A percentile compares a stretch with the other conserved stretches of the same genome.
Conservation (phyloP, 2,797 vertebrate species). For the Sciurus vulgaris region DNA sequence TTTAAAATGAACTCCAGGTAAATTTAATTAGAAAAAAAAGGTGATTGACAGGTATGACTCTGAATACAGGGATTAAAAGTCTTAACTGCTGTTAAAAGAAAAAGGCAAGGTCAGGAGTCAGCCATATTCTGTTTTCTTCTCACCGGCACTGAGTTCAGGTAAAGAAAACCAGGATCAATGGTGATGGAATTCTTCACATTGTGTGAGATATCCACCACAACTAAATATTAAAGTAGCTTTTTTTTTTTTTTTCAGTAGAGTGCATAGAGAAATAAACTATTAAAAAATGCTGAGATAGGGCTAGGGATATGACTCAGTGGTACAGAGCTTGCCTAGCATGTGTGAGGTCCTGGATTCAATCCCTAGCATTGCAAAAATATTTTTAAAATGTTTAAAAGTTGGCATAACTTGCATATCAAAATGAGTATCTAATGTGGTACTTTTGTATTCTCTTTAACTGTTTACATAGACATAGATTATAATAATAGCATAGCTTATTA, state of each 20-base stretch:
- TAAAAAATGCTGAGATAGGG: background rate
- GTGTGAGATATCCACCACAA: background rate
- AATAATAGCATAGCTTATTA: background rate
- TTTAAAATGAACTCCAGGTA: constrained; percentile 78
- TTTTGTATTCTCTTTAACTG: constrained; percentile 8
- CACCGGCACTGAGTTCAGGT: background rate
- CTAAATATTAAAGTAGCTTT: background rate
- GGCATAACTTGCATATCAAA: background rate
- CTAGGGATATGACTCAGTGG: background rate
- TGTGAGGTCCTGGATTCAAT: background rate
- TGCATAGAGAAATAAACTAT: constrained; percentile 17
- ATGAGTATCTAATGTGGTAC: background rate
- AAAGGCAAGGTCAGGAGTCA: constrained; percentile 27
- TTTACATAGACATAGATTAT: constrained; percentile 12
- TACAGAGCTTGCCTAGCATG: background rate
- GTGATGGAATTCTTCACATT: constrained; percentile 20
- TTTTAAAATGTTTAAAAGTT: background rate
- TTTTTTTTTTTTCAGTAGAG: background rate
- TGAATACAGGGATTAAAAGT: constrained; percentile 71
- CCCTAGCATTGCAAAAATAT: background rate
- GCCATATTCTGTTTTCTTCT: constrained; percentile 52
- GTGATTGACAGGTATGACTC: constrained; percentile 72
- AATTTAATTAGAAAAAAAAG: constrained; percentile 81
- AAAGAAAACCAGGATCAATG: background rate
- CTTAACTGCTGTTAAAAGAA: constrained; percentile 47